phyloP scores from a whole-genome alignment of 2,113 vertebrate species.

The Lonchura striata region DNA sequence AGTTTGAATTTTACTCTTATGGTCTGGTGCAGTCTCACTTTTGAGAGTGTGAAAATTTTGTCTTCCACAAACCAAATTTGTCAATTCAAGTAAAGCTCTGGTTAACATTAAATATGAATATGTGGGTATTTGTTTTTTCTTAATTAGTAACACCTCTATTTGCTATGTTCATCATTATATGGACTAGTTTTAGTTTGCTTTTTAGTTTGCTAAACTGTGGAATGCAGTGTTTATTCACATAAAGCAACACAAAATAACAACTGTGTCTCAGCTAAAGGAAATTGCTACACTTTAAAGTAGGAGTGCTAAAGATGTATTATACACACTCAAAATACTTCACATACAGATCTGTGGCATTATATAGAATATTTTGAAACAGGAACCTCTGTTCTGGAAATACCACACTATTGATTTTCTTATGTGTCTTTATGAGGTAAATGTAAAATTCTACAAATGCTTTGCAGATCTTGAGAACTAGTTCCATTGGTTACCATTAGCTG shows the following conservation, averaged over 20 bases:
- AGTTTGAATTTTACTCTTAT: background rate
- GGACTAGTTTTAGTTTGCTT: background rate
- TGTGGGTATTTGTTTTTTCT: background rate
- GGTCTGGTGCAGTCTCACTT: background rate
- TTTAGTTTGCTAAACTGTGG: background rate
- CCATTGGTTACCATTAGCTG: background rate
- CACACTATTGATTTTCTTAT: background rate
- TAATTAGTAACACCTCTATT: background rate
- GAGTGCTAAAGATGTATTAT: background rate
- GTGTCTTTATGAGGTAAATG: background rate
- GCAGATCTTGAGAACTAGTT: background rate
- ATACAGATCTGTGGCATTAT: background rate
- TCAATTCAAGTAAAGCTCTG: background rate
- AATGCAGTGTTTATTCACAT: background rate
- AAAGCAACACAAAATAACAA: background rate
- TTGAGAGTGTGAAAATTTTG: background rate
- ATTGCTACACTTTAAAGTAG: background rate
- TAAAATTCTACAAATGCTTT: background rate
- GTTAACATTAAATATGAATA: background rate
- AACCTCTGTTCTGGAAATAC: background rate
- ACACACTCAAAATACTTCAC: background rate
- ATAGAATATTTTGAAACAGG: background rate
- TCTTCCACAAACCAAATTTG: background rate
- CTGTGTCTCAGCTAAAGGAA: background rate
- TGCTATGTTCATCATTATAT: background rate